phyloP scores from a whole-genome alignment of 2,113 vertebrate species.

The Syrrhaptes paradoxus region DNA sequence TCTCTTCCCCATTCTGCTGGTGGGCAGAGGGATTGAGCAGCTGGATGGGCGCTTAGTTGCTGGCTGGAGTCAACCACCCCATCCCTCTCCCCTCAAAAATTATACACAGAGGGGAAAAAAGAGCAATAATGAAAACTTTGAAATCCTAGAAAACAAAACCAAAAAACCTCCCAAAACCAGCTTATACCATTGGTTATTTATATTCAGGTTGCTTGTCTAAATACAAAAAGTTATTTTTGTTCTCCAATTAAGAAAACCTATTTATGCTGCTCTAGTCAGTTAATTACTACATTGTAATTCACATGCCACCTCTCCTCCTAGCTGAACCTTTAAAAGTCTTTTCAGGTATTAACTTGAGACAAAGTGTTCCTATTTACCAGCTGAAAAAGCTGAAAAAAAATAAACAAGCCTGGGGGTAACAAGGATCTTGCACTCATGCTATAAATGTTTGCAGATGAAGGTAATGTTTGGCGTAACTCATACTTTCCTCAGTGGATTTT shows the following conservation, averaged over 20 bases:
- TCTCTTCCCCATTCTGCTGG: background rate
- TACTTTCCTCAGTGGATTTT: background rate
- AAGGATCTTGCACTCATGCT: background rate
- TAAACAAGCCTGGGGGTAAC: background rate
- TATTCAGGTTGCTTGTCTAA: background rate
- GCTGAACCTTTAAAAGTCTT: background rate
- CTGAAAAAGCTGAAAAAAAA: conserved; percentile 3
- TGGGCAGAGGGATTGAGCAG: background rate
- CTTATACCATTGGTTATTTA: background rate
- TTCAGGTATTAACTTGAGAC: background rate
- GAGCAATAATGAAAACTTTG: background rate
- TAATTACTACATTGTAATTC: background rate
- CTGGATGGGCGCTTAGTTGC: background rate
- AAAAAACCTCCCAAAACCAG: background rate
- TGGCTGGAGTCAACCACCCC: fast-evolving
- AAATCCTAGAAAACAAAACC: background rate
- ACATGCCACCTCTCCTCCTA: background rate
- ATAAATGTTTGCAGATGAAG: background rate
- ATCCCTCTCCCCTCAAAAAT: background rate
- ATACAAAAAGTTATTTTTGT: background rate
- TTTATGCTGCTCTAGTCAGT: background rate
- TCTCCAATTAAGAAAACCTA: background rate
- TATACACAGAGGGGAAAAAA: background rate
- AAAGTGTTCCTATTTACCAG: background rate
- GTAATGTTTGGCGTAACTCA: background rate